Percentiles rank a stretch among this genome's conserved stretches.
These are phyloP conservation scores for Bellardia bayeri DNA, from an alignment of 2,888 invertebrate species.

Conservation along the genomic window DNA sequence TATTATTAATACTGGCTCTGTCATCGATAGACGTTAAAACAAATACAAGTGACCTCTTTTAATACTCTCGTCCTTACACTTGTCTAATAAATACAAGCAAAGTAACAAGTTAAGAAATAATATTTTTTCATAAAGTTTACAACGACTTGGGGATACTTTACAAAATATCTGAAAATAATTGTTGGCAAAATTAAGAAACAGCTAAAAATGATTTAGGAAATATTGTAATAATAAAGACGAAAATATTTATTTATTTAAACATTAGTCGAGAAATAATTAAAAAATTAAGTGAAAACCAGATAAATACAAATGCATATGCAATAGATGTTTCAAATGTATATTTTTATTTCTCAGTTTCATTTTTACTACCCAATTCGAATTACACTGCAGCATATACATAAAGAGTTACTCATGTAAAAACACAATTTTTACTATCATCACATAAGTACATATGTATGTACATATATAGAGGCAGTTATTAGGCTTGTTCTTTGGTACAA, in stretches of 20 bases:
- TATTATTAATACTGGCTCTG: constrained; percentile 31
- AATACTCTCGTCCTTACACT: neutral
- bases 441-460: neutral
- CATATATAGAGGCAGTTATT: neutral
- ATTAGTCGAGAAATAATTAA: too few species aligned
- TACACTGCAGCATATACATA: neutral
- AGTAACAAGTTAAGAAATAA: neutral
- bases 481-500: neutral
- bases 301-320: too few species aligned
- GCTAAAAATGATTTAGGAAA: too few species aligned
- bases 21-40: constrained; percentile 24
- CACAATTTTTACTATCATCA: neutral
- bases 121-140: neutral
- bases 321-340: too few species aligned
- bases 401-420: neutral
- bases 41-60: constrained; percentile 36
- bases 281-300: too few species aligned
- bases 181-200: too few species aligned
- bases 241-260: too few species aligned
- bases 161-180: neutral
- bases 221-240: too few species aligned
- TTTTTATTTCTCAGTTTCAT: neutral
- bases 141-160: neutral
- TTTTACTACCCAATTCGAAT: neutral
- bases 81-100: neutral